A percentile compares a stretch with the other conserved stretches of the same genome.
These are phyloP conservation scores for Pristionchus japonicus DNA, from an alignment of 2,888 invertebrate species.

Conservation along the genomic window DNA sequence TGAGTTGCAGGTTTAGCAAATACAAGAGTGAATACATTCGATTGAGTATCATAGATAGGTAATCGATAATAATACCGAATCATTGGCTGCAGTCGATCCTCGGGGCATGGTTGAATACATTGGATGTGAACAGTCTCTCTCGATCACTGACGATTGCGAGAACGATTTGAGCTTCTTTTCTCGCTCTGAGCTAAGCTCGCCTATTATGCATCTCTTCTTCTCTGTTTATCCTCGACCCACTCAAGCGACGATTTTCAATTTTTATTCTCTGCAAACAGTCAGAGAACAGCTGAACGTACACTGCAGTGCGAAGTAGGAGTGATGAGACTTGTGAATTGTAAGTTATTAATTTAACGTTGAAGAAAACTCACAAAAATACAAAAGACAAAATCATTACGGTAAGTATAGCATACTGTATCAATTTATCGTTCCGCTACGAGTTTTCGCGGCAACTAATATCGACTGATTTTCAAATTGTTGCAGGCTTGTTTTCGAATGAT, in stretches of 20 bases:
- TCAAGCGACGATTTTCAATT: neutral
- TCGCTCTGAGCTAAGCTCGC: constrained; percentile 4
- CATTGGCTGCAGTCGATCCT: neutral
- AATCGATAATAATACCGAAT: neutral
- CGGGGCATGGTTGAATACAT: neutral
- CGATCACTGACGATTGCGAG: neutral
- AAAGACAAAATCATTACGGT: neutral
- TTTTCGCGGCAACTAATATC: neutral
- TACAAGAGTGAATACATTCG: neutral
- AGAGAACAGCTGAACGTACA: neutral
- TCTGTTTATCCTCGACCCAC: constrained; percentile 40
- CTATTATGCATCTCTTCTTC: constrained; percentile 43
- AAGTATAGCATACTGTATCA: neutral
- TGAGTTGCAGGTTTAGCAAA: neutral
- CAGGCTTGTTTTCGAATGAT: neutral
- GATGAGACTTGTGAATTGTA: neutral
- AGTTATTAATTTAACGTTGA: neutral
- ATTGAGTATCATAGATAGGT: neutral
- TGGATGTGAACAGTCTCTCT: neutral
- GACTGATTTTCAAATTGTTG: neutral
- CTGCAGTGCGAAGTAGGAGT: neutral
- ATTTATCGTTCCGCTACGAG: neutral
- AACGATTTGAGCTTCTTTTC: neutral
- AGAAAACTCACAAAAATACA: neutral
- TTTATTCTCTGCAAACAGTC: constrained; percentile 29